Evolutionary conservation across 2,888 invertebrate species (phyloP), one percentile per base, ranked within the genome.

Genomic region (Himalopsyche kuldschensis): DNA sequence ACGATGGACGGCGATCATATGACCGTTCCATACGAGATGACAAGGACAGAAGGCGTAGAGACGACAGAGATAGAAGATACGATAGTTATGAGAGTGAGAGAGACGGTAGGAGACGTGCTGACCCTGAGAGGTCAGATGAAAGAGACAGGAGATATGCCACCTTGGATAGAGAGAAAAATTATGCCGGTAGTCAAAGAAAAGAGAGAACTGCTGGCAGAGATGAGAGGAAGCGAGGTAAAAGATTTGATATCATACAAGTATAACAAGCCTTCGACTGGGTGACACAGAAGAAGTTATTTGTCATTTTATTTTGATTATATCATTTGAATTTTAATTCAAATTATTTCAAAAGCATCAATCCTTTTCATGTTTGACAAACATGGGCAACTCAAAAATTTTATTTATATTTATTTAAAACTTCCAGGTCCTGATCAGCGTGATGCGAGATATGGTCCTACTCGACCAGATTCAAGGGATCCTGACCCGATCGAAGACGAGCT

Each of bases 401-500:
- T 41, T 10, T 41, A 41, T 41, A 15, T 41, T 15, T 6, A 41
- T 41, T 15, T 4, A 41, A 15, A 41, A 15, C 41, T 41, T 41
- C 41, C 27, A 69, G 69, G 30, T 11, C 69, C 24, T 10, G 69
- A 69, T 69, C 69, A 69, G 30, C 41, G 89, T 78, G 91, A 90
- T 79, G 86, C 87, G 84, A 89, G 88, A 87, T 90, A 84, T 79
- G 69, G 69, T 11, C 89, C 90, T 86, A 89, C 90, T 30, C 90
- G 90, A 31, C 88, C 90, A 55, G 90, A 89, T 46, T 90, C 91
- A 47, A 90, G 91, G 87, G 91, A 90, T 85, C 89, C 90, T 84
- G 87, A 88, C 55, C 89, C 88, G 86, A 89, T 90, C 11, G 91
- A 86, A 76, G 86, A 90, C 88, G 91, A 90, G 87, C 87, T 85